Evolutionary conservation across 2,888 invertebrate genomes (phyloP).

Genomic region (Melitaea athalia): DNA sequence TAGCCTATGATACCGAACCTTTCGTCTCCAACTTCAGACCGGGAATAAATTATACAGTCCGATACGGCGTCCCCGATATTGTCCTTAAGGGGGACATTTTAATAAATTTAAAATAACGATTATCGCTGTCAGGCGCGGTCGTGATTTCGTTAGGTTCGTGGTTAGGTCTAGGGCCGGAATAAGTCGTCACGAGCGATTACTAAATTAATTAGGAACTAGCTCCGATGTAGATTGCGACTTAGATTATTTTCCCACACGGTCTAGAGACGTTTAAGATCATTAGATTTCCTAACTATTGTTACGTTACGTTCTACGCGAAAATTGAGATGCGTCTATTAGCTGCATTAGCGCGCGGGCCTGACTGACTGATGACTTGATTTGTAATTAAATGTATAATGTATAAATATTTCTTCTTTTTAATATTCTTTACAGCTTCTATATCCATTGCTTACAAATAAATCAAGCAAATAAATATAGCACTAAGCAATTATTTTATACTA

Average conservation of each 20-base stretch:
- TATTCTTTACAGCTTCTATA: no score
- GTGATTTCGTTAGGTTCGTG: constrained; percentile 82
- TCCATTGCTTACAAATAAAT: no score
- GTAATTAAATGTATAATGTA: not conserved
- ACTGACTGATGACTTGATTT: no score
- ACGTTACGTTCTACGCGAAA: constrained; percentile 50
- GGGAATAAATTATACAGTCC: constrained; percentile 81
- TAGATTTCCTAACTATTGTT: constrained; percentile 71
- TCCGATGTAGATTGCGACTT: constrained; percentile 76
- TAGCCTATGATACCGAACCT: constrained; percentile 74
- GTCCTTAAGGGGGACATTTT: constrained; percentile 81
- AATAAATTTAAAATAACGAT: constrained; percentile 83
- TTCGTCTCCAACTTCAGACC: constrained; percentile 60
- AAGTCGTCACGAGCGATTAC: constrained; percentile 82
- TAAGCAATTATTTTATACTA: no score
- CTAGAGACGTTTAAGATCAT: constrained; percentile 55
- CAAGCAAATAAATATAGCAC: no score
- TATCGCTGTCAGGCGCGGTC: constrained; percentile 79
- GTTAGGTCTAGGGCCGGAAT: constrained; percentile 75
- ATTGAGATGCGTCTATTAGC: constrained; percentile 26
- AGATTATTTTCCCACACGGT: constrained; percentile 82
- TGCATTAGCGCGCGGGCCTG: constrained; percentile 6
- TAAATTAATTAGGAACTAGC: constrained; percentile 81
- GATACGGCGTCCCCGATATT: constrained; percentile 79
- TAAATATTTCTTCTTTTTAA: no score